Base-by-base conservation (phyloP, 2,888 invertebrate species). In the Himalopsyche kuldschensis region DNA sequence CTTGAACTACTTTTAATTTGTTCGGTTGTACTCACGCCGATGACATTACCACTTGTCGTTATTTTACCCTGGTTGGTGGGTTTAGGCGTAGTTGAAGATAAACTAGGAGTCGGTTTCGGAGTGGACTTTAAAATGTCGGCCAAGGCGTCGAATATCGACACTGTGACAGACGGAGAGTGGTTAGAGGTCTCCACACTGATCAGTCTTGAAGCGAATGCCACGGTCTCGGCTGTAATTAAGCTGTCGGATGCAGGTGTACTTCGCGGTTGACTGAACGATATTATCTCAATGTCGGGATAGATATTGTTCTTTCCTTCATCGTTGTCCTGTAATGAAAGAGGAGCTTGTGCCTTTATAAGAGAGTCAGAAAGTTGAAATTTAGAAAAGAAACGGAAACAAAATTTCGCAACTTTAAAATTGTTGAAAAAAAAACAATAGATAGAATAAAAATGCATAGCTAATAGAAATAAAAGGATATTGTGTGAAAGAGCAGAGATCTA, bases 141-240 rank as follows among this genome's bases (percentile, higher is more conserved):
- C 89, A 93, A 88, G 88, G 93, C 93, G 89, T 92, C 92, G 87
- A 92, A 93, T 87, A 93, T 93, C 85, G 93, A 93, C 87, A 93
- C 90, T 87, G 93, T 93, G 87, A 92, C 92, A 87, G 92, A 92
- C 86, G 92, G 91, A 87, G 92, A 92, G 88, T 92, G 91, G 86
- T 92, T 90, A 88, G 92, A 91, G 84, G 92, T 92, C 89, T 93
- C 93, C 88, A 93, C 92, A 88, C 91, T 92, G 89, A 92, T 91
- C 84, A 91, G 88, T 87, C 91, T 91, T 88, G 90, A 90, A 83
- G 90, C 88, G 89, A 91, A 91, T 86, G 89, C 88, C 87, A 91
- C 88, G 89, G 91, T 91, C 88, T 92, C 92, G 86, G 92, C 91
- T 86, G 91, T 89, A 89, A 88, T 90, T 87, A 92, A 89, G 87